Base-by-base conservation (phyloP, 2,888 invertebrate species). In the Meteorus colon region DNA sequence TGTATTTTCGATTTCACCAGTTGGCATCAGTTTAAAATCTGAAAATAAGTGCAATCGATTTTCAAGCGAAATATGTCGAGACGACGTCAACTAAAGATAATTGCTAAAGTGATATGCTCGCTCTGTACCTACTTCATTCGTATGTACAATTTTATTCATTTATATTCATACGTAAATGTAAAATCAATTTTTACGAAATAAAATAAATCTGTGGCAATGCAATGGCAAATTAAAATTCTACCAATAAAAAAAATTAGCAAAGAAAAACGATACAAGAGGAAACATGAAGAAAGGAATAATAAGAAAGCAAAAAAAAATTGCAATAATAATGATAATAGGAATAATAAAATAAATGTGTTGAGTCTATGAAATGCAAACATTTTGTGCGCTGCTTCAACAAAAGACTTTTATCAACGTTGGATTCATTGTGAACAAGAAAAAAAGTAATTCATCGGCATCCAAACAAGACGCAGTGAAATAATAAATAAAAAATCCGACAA, bases 391-490 rank as follows among this genome's bases (percentile, higher is more conserved):
- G 78, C 75, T 77, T 81, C 76, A 79, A 83, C 85, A 84, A 85
- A 84, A 81, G 85, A 82, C 83, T 84, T 84, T 85, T 84, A 84
- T 85, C 77, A 79, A 79, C 31, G 34, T 70, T 24, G 24, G 24
- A 19, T 70, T 59, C 31, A 70, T 70, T 70, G 70, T 70, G 34
- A 5, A 1, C 10, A 27, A 19, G 59, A 60, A 70, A 41, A 41
- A 41, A 34, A 31, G 1, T 1, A 24, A 16, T 70, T 59, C 59
- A 37, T 37, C 70, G 37, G 16, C 70, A 37, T 41, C 37, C 19
- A 70, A 70, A 55, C 31, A 24, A 37, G 48, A 31, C 19, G 37
- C 31, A 51, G 24, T 24, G 24, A 24, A 10, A 55, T 12, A 10
- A 6, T 24, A n/a, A 48, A 59, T 59, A 59, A 37, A 16, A 55